Conservation (phyloP, 1,140 invertebrate species). For the Pogonus chalceus region DNA sequence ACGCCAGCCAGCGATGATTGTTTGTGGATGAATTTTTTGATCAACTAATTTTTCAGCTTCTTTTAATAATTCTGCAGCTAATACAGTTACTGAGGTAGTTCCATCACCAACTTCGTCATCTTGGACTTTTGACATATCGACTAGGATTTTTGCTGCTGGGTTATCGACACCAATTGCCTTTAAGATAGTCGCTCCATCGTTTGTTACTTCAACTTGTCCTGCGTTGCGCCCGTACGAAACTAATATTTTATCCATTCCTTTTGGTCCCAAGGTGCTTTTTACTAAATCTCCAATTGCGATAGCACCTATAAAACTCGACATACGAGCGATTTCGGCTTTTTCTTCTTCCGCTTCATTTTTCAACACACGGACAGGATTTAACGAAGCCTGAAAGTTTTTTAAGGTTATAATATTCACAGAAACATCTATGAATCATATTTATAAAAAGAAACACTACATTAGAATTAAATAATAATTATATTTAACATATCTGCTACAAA, state of each 20-base stretch:
- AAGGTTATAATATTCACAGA: no score
- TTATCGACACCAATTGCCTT: conserved; percentile 97
- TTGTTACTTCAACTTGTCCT: conserved; percentile 91
- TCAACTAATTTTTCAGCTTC: conserved; percentile 92
- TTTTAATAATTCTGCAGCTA: conserved; percentile 79
- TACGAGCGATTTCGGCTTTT: conserved; percentile 86
- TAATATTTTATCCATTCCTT: conserved; percentile 99
- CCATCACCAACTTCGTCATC: conserved; percentile 69
- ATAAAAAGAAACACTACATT: no score
- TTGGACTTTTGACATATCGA: conserved; percentile 97
- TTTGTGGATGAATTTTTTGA: conserved; percentile 97
- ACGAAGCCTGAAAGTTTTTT: conserved; percentile 66
- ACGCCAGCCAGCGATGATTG: conserved; percentile 92
- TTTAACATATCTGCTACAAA: no score
- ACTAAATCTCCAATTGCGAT: conserved; percentile 98
- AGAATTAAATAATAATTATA: no score
- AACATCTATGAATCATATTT: no score
- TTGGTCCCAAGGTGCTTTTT: conserved; percentile 96
- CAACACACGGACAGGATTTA: conserved; percentile 90
- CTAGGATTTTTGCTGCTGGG: conserved; percentile 96
- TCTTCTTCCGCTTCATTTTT: conserved; percentile 96
- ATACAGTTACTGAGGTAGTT: conserved; percentile 11
- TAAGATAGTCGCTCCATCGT: conserved; percentile 98
- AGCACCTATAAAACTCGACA: conserved; percentile 96
- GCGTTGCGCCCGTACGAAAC: conserved; percentile 72